Conservation (phyloP, 2,797 vertebrate species). For the Varecia variegata region DNA sequence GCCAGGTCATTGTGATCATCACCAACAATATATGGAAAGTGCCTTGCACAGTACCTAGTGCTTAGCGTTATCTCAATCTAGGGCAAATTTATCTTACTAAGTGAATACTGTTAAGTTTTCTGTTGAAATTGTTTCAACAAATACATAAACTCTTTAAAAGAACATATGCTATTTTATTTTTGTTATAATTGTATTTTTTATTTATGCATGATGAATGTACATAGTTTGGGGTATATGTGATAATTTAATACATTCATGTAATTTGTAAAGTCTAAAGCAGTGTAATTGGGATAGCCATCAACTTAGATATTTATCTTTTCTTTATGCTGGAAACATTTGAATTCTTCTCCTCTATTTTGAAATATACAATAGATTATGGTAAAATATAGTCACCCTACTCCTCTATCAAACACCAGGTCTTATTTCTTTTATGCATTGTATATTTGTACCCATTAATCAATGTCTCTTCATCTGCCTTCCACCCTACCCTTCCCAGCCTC, state of each 20-base stretch:
- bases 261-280: background rate
- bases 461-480: background rate
- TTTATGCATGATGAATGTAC: background rate
- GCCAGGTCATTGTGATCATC: background rate
- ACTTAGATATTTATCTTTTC: background rate
- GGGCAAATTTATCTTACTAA: background rate
- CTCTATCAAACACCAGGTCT: background rate
- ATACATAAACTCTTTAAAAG: conserved; percentile 25
- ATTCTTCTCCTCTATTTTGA: background rate
- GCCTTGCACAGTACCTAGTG: background rate
- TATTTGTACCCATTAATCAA: background rate
- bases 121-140: background rate
- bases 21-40: background rate
- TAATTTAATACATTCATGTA: background rate
- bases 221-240: background rate
- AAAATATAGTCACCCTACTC: background rate
- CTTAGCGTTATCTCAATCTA: background rate
- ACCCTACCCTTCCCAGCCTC: background rate
- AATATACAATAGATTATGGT: background rate
- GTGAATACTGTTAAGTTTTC: background rate
- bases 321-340: background rate
- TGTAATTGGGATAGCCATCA: background rate
- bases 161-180: background rate
- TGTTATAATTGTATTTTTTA: background rate
- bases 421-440: background rate